Conservation (phyloP, 2,888 invertebrate genomes). For the Napeogenes sylphis region DNA sequence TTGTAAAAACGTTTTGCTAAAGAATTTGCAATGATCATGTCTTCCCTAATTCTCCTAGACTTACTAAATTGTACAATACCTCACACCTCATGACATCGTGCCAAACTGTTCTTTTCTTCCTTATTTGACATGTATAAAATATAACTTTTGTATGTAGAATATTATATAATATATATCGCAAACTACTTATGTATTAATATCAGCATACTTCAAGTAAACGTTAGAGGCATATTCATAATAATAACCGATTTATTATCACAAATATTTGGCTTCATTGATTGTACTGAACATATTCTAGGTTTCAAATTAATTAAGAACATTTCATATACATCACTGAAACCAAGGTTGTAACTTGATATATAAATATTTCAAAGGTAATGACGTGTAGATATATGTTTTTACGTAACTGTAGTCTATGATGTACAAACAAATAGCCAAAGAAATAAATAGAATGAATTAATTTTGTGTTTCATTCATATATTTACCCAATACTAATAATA, state of each 20-base stretch:
- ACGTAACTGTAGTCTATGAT: slow-evolving; percentile 71
- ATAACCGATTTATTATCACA: slow-evolving; percentile 9
- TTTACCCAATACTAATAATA: neutral
- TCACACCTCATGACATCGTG: slow-evolving; percentile 32
- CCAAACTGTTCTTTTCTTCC: slow-evolving; percentile 28
- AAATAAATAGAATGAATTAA: slow-evolving; percentile 63
- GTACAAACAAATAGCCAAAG: slow-evolving; percentile 71
- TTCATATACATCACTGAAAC: slow-evolving; percentile 62
- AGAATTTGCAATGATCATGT: slow-evolving; percentile 59
- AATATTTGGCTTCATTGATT: slow-evolving; percentile 15
- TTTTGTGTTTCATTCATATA: slow-evolving; percentile 32
- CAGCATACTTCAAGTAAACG: slow-evolving; percentile 1
- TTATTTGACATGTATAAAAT: slow-evolving; percentile 6
- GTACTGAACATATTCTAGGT: slow-evolving; percentile 20
- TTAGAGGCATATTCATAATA: slow-evolving; percentile 12
- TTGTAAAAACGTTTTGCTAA: slow-evolving; percentile 36
- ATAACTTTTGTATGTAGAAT: slow-evolving; percentile 9
- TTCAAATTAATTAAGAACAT: slow-evolving; percentile 34
- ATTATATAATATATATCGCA: neutral
- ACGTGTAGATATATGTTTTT: slow-evolving; percentile 71
- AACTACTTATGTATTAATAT: slow-evolving; percentile 7
- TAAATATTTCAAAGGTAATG: slow-evolving; percentile 61
- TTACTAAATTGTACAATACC: slow-evolving; percentile 39
- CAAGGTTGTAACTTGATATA: slow-evolving; percentile 75
- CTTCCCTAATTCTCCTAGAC: slow-evolving; percentile 60